These are phyloP conservation scores for rat (Rattus norvegicus) DNA, from an alignment of 2,113 vertebrate species.

Conservation along the genomic window GRCr8 NC_086020.1:73017001-73017500, in stretches of 20 bases:
- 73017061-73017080: not conserved
- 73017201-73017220: not conserved
- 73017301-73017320: not conserved
- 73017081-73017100: not conserved
- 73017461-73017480: not conserved
- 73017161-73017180: not conserved
- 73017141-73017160: not conserved
- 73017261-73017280: not conserved
- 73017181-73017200: not conserved
- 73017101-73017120: not conserved
- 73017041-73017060: not conserved
- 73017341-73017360: not conserved
- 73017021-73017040: too few species aligned
- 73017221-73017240: not conserved
- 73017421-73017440: not conserved
- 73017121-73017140: not conserved
- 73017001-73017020: not conserved
- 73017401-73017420: not conserved
- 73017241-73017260: not conserved
- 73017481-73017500: not conserved
- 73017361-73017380: not conserved
- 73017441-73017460: not conserved
- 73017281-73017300: not conserved
- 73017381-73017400: not conserved
- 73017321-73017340: not conserved